A percentile compares a stretch with the other conserved stretches of the same genome.
Evolutionary conservation across 2,797 vertebrate species (phyloP).

Genomic region (Lagorchestes hirsutus): DNA sequence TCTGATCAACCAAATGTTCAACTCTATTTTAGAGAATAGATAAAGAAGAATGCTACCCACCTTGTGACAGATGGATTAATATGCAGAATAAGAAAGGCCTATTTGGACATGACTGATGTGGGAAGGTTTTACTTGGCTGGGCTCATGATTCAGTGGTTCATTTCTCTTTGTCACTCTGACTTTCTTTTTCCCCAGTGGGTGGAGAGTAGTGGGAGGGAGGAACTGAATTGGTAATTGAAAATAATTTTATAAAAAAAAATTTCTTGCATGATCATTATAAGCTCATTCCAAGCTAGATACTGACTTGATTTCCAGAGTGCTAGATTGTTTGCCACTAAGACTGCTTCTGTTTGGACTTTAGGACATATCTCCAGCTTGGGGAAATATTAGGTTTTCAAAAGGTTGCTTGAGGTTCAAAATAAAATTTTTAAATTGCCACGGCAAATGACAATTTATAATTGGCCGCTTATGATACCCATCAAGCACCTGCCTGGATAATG

Average conservation of each 20-base stretch:
- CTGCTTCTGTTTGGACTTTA: background rate
- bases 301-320: background rate
- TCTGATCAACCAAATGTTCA: background rate
- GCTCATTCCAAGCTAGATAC: background rate
- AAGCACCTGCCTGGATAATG: background rate
- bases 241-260: background rate
- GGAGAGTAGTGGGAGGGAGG: background rate
- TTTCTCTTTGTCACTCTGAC: background rate
- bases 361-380: background rate
- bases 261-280: background rate
- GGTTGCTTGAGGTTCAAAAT: background rate
- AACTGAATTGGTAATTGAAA: background rate
- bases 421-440: background rate
- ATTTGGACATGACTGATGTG: background rate
- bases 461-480: background rate
- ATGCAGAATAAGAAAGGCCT: background rate
- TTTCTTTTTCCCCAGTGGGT: background rate
- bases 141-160: background rate
- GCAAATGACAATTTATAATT: background rate
- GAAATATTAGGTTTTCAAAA: slow-evolving; percentile 30
- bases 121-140: background rate
- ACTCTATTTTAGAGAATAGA: background rate
- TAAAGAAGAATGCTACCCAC: background rate
- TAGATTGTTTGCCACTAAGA: background rate
- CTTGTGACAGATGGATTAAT: background rate